These are phyloP conservation scores for Cichladusa arquata DNA, from an alignment of 2,113 vertebrate genomes.

Conservation along the genomic window DNA sequence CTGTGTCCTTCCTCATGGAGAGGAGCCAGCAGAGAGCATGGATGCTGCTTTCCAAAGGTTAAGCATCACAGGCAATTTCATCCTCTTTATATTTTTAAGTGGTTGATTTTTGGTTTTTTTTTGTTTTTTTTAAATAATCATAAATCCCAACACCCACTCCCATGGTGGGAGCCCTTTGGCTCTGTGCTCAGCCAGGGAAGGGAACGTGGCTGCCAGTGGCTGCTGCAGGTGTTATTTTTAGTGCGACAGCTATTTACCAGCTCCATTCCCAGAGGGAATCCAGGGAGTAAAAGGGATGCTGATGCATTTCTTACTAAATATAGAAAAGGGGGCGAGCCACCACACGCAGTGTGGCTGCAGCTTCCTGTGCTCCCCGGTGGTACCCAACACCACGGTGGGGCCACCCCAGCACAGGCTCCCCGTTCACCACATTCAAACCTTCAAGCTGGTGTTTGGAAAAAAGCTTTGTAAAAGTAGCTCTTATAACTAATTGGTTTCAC, in stretches of 20 bases:
- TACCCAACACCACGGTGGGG: rapidly evolving
- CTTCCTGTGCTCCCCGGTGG: background rate
- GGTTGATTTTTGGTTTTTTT: background rate
- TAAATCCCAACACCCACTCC: background rate
- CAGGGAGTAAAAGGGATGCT: conserved; percentile 16
- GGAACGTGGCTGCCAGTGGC: background rate
- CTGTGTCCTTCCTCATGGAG: background rate
- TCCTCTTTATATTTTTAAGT: background rate
- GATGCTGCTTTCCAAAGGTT: background rate
- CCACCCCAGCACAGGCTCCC: background rate
- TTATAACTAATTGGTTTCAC: background rate
- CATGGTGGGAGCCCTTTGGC: background rate
- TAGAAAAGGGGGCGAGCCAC: background rate
- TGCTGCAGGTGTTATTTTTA: conserved; percentile 28
- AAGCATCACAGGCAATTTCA: background rate
- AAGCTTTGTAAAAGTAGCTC: conserved; percentile 22
- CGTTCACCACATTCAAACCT: background rate
- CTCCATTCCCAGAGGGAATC: background rate
- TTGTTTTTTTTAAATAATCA: background rate
- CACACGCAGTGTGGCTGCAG: background rate
- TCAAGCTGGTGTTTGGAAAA: background rate
- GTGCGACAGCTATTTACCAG: conserved; percentile 29
- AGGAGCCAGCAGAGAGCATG: background rate
- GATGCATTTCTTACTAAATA: conserved; percentile 30
- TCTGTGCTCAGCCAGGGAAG: conserved; percentile 16